Conservation (phyloP, 2,113 vertebrate species). For the Varanus salvator region DNA sequence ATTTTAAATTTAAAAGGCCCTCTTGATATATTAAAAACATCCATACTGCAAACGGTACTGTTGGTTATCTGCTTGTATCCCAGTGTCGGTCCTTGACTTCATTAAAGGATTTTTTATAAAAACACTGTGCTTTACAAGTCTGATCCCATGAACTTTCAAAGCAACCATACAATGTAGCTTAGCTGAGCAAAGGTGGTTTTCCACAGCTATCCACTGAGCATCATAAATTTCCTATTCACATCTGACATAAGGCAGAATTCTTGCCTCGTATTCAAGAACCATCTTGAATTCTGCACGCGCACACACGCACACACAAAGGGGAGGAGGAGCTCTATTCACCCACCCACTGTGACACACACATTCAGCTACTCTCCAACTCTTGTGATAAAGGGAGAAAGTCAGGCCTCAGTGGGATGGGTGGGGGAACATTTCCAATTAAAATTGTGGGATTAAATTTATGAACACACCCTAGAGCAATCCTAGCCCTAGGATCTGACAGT, state of each 20-base stretch:
- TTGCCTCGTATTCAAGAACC: background rate
- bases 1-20: background rate
- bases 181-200: background rate
- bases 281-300: background rate
- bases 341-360: background rate
- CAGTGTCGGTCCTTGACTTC: background rate
- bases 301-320: background rate
- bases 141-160: background rate
- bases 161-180: background rate
- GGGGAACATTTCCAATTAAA: background rate
- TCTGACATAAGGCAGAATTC: background rate
- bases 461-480: too few species aligned
- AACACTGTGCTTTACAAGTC: background rate
- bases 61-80: background rate
- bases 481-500: too few species aligned
- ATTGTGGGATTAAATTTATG: background rate
- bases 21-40: background rate
- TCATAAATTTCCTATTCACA: background rate
- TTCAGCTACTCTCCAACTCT: background rate
- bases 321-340: background rate
- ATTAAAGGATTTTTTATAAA: background rate
- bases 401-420: background rate
- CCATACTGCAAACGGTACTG: too few species aligned
- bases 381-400: background rate
- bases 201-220: background rate